Conservation (phyloP, 1,140 invertebrate genomes). For the roundworm (Caenorhabditis elegans) region DNA sequence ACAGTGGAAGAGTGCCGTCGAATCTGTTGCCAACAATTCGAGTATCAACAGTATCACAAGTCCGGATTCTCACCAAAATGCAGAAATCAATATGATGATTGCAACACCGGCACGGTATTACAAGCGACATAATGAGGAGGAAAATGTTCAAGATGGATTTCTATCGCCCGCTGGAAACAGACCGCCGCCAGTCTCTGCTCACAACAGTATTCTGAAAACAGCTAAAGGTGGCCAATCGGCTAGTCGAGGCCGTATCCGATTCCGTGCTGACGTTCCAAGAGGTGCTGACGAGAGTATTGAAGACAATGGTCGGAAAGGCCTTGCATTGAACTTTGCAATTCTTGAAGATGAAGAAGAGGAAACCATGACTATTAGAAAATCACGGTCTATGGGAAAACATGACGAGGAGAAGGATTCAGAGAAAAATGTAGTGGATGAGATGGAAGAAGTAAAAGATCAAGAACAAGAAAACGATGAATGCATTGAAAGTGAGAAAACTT, state of each 20-base stretch:
- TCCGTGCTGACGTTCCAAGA: background rate
- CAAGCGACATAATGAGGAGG: background rate
- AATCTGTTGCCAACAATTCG: background rate
- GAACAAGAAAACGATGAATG: background rate
- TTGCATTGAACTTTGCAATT: background rate
- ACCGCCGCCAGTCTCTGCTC: background rate
- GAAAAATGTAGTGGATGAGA: background rate
- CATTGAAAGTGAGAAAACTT: background rate
- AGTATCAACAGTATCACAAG: background rate
- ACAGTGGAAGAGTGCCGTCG: background rate
- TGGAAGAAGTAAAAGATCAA: background rate
- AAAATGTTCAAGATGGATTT: background rate
- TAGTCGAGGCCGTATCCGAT: background rate
- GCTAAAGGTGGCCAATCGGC: background rate
- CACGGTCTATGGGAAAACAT: background rate
- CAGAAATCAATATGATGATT: background rate
- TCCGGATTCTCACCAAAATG: background rate
- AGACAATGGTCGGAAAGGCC: background rate
- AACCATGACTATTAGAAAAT: background rate
- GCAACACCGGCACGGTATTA: background rate
- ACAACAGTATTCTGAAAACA: background rate
- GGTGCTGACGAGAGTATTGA: background rate
- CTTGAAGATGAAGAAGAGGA: constrained; percentile 1
- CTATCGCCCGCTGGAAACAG: background rate
- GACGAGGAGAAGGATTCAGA: background rate